A percentile compares a stretch with the other conserved stretches of the same genome.
Evolutionary conservation across 2,888 invertebrate genomes (phyloP).

Genomic region (Zygogramma bicolorata): DNA sequence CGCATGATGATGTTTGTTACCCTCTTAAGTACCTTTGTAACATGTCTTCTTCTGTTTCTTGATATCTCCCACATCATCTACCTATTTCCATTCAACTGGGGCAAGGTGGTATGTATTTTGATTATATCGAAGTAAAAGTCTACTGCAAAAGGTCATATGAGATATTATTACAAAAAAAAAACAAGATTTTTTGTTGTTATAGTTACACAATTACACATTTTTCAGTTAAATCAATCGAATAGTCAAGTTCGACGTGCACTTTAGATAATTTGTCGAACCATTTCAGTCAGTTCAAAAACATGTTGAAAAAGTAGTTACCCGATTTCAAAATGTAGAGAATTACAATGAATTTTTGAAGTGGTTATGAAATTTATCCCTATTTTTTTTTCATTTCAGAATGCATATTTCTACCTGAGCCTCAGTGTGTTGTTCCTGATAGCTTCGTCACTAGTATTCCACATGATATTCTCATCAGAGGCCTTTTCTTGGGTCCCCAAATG

Average conservation of each 20-base stretch:
- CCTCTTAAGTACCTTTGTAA: slow-evolving; percentile 80
- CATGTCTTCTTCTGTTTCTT: slow-evolving; percentile 81
- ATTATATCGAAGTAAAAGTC: no score
- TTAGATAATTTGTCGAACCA: no score
- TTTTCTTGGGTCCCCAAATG: slow-evolving; percentile 79
- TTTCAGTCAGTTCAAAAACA: no score
- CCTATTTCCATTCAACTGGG: slow-evolving; percentile 84
- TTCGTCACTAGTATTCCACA: slow-evolving; percentile 77
- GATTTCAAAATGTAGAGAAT: no score
- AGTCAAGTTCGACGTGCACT: no score
- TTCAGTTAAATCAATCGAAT: no score
- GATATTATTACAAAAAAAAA: no score
- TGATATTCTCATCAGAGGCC: slow-evolving; percentile 75
- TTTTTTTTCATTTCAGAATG: slow-evolving; percentile 70
- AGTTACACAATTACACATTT: no score
- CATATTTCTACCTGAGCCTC: slow-evolving; percentile 79
- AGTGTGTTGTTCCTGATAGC: slow-evolving; percentile 79
- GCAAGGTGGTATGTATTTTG: slow-evolving; percentile 76
- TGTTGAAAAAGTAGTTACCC: no score
- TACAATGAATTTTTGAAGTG: not conserved
- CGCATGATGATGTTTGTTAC: slow-evolving; percentile 84
- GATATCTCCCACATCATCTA: slow-evolving; percentile 84
- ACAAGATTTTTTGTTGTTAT: no score
- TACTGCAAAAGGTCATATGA: no score
- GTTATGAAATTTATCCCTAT: not conserved